These are phyloP conservation scores for Pseudomugil tenellus DNA, from an alignment of 2,797 vertebrate species.

Conservation along the genomic window DNA sequence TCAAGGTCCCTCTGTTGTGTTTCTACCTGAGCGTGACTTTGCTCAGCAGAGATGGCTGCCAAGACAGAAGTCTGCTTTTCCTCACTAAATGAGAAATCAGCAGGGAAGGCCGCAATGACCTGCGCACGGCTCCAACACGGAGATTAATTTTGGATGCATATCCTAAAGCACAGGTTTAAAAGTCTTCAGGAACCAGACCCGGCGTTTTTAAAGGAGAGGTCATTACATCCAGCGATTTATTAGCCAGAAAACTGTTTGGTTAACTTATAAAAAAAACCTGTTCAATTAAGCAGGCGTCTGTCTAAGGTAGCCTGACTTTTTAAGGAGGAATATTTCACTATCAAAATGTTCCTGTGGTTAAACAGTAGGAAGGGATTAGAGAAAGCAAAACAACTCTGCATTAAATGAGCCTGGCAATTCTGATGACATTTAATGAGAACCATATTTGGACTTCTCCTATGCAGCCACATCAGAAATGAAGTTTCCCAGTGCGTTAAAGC, in stretches of 20 bases:
- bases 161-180: conserved; percentile 54
- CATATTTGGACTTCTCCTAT: conserved; percentile 46
- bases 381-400: conserved; percentile 63
- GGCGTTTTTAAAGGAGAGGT: conserved; percentile 1
- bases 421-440: conserved; percentile 61
- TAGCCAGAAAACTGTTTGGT: conserved; percentile 60
- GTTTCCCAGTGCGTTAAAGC: conserved; percentile 30
- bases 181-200: conserved; percentile 59
- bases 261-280: conserved; percentile 29
- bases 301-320: conserved; percentile 57
- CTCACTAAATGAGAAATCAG: conserved; percentile 71
- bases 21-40: conserved; percentile 53
- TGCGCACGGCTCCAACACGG: conserved; percentile 27
- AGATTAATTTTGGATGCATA: conserved; percentile 51
- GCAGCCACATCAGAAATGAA: conserved; percentile 31
- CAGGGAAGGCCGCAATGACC: conserved; percentile 53
- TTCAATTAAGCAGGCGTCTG: conserved; percentile 69
- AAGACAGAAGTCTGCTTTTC: conserved; percentile 69
- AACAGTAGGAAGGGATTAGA: conserved; percentile 75
- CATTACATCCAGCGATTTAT: conserved; percentile 57
- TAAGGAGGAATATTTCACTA: conserved; percentile 63
- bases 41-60: conserved; percentile 60
- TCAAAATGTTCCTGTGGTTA: conserved; percentile 69
- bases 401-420: conserved; percentile 64
- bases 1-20: conserved; percentile 16